phyloP scores from a whole-genome alignment of 2,113 vertebrate genomes.

The Perccottus glenii region DNA sequence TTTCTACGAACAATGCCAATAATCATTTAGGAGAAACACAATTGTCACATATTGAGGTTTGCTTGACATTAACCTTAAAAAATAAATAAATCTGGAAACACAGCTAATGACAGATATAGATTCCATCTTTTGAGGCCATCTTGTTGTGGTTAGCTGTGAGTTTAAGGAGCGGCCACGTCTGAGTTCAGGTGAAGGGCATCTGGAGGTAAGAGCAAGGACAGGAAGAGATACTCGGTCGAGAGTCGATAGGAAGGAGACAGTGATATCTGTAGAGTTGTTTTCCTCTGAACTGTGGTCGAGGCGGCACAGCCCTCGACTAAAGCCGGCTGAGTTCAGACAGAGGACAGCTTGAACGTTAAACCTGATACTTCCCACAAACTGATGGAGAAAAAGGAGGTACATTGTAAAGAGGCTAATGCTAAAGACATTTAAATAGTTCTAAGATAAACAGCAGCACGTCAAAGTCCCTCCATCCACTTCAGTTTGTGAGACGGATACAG shows the following conservation, averaged over 20 bases:
- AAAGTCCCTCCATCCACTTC: neutral
- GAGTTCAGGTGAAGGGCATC: neutral
- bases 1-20: no score
- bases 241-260: slow-evolving; percentile 17
- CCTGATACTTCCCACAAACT: no score
- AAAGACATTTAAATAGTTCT: no score
- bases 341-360: no score
- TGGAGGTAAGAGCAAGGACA: slow-evolving; percentile 50
- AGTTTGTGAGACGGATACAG: neutral
- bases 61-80: no score
- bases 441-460: neutral
- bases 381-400: no score
- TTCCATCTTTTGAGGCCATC: no score
- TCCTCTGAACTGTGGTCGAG: slow-evolving; percentile 40
- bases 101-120: no score
- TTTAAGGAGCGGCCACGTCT: neutral
- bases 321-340: neutral
- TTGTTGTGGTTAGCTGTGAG: neutral
- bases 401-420: no score
- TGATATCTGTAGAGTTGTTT: slow-evolving; percentile 43
- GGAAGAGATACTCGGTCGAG: slow-evolving; percentile 50
- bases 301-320: neutral
- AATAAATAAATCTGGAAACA: no score
- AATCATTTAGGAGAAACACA: no score
- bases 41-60: no score